A percentile compares a stretch with the other conserved stretches of the same genome.
Conservation (phyloP, 2,888 invertebrate genomes). For the Synergus itoensis region DNA sequence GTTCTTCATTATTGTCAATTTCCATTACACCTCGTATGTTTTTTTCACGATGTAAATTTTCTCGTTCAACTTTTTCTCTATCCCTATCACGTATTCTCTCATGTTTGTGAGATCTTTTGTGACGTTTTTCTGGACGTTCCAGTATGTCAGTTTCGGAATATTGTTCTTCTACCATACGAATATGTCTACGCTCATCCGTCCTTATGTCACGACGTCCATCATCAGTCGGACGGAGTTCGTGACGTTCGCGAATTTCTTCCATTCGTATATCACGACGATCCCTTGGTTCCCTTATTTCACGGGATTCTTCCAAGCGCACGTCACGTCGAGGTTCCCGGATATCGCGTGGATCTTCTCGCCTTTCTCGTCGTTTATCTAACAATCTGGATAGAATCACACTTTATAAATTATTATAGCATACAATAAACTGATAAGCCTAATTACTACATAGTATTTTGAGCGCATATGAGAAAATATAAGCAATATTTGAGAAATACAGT, state of each 20-base stretch:
- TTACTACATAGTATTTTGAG: neutral
- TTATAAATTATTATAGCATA: too few relatives aligned
- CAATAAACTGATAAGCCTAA: neutral
- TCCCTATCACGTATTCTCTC: slow-evolving; percentile 80
- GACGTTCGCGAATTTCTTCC: slow-evolving; percentile 72
- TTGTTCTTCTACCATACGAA: slow-evolving; percentile 68
- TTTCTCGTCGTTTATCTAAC: slow-evolving; percentile 74
- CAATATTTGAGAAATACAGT: too few relatives aligned
- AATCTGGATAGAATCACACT: slow-evolving; percentile 64
- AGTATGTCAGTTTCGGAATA: slow-evolving; percentile 66
- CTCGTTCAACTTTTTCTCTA: slow-evolving; percentile 69
- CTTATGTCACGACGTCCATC: slow-evolving; percentile 67
- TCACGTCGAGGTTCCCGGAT: slow-evolving; percentile 70
- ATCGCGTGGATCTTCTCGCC: slow-evolving; percentile 73
- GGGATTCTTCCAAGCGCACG: slow-evolving; percentile 66
- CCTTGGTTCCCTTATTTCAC: slow-evolving; percentile 63
- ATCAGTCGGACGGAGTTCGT: slow-evolving; percentile 67
- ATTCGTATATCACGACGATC: slow-evolving; percentile 69
- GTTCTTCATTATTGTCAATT: slow-evolving; percentile 74
- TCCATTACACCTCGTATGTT: slow-evolving; percentile 71
- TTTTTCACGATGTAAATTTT: slow-evolving; percentile 71
- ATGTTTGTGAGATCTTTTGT: slow-evolving; percentile 79
- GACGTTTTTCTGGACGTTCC: slow-evolving; percentile 70
- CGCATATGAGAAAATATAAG: too few relatives aligned
- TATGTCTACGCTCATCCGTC: slow-evolving; percentile 67